A percentile compares a stretch with the other conserved stretches of the same genome.
phyloP scores from a whole-genome alignment of 1,140 invertebrate genomes.

The Drosophila pruinosa region DNA sequence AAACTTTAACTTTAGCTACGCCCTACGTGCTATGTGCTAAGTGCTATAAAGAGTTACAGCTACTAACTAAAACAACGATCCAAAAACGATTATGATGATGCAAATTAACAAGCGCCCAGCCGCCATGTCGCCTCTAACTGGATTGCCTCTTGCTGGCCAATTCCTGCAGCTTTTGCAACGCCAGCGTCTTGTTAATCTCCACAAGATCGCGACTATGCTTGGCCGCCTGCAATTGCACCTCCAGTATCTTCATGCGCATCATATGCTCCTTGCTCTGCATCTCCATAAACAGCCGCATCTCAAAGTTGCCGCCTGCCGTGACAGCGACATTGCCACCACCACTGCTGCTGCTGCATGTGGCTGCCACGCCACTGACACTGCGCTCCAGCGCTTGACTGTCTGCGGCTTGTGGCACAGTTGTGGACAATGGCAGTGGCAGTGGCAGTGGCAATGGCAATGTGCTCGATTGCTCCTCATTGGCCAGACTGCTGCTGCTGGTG shows the following conservation, averaged over 20 bases:
- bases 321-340: neutral
- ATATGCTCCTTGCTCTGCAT: conserved; percentile 82
- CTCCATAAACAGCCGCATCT: conserved; percentile 78
- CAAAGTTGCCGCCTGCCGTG: conserved; percentile 42
- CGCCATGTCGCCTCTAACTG: conserved; percentile 56
- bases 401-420: conserved; percentile 7
- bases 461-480: conserved; percentile 51
- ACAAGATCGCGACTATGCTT: conserved; percentile 81
- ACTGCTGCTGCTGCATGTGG: neutral
- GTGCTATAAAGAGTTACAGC: conserved; percentile 43
- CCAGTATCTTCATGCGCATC: conserved; percentile 82
- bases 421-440: conserved; percentile 3
- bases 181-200: conserved; percentile 82
- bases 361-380: neutral
- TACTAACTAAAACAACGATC: conserved; percentile 68
- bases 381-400: conserved; percentile 62
- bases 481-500: conserved; percentile 61
- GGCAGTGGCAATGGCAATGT: conserved; percentile 12
- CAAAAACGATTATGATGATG: conserved; percentile 32
- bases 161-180: conserved; percentile 77
- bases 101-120: conserved; percentile 4
- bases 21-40: conserved; percentile 37
- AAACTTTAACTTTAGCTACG: conserved; percentile 57
- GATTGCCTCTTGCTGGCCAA: conserved; percentile 74
- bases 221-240: conserved; percentile 81